Evolutionary conservation across 1,140 invertebrate genomes (phyloP), one percentile per base, ranked within the genome.

Genomic region (Ylistrum balloti): DNA sequence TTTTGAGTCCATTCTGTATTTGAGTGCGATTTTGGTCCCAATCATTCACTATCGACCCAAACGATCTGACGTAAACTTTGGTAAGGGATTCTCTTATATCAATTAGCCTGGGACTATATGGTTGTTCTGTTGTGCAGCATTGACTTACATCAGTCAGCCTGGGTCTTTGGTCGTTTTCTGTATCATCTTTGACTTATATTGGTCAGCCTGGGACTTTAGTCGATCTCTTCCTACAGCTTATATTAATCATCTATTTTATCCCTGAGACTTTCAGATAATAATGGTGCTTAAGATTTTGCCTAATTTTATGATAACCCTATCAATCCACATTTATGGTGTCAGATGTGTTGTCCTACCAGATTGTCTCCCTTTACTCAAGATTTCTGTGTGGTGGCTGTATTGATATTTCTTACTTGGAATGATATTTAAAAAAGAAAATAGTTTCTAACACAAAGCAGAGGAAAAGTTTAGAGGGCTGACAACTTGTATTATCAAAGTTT

Each of bases 11-110:
- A 74, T 74, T 74, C 56, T 74, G 5, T 74, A 74, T 28, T 5
- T 74, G 56, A 74, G 56, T 74, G 56, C 56, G 56, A 74, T 74
- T 74, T 74, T 74, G 56, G n/a, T 17, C 56, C 56, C 56, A 74
- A 28, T 74, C 56, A 74, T 74, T 74, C 56, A 74, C 56, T 74
- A 74, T 74, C 56, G 56, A 28, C 56, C 56, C 56, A 74, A 74
- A 74, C 22, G 56, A n/a, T 74, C 56, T 11, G 56, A 74, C 28
- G 56, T 74, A 28, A 28, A 74, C 56, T 74, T 74, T 74, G 56
- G 56, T 74, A 74, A 74, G 56, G 56, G 56, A 74, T 74, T 11
- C 5, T 28, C 9, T 28, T n/a, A 28, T 74, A 28, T n/a, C n/a
- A n/a, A n/a, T n/a, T n/a, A n/a, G n/a, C n/a, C n/a, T n/a, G n/a